phyloP scores from a whole-genome alignment of 2,113 vertebrate genomes.

The Mustela nigripes region DNA sequence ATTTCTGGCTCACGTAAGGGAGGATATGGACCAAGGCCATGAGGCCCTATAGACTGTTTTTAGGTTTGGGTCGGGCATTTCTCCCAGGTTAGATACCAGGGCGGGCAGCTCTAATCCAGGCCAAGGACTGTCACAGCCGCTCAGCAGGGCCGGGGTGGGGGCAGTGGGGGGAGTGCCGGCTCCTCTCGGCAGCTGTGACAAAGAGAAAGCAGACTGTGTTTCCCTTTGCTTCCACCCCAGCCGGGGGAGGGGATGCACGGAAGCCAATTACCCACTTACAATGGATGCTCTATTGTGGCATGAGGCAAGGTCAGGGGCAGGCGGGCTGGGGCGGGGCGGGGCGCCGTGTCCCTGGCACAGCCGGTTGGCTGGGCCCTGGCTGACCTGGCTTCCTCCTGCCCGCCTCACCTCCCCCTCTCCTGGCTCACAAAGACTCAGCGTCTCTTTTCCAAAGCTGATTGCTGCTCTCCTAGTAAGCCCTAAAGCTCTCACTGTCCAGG shows the following conservation, averaged over 20 bases:
- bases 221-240: slow-evolving; percentile 7
- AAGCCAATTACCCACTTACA: not conserved
- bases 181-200: not conserved
- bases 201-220: slow-evolving; percentile 68
- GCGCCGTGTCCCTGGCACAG: slow-evolving; percentile 11
- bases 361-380: not conserved
- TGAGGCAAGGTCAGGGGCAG: slow-evolving; percentile 4
- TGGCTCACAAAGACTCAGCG: not conserved
- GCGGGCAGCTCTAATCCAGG: not conserved
- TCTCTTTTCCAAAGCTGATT: not conserved
- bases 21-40: not conserved
- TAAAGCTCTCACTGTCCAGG: not conserved
- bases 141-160: not conserved
- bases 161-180: not conserved
- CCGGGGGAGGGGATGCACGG: not conserved
- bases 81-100: not conserved
- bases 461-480: not conserved
- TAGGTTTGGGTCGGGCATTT: accelerated
- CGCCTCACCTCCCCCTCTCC: not conserved
- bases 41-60: not conserved
- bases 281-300: not conserved
- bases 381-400: slow-evolving; percentile 17
- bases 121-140: not conserved
- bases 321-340: not conserved
- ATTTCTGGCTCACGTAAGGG: accelerated